A percentile compares a stretch with the other conserved stretches of the same genome.
Conservation (phyloP, 35 echinoderm and acorn worm genomes). For the Apostichopus parvimensis region DNA sequence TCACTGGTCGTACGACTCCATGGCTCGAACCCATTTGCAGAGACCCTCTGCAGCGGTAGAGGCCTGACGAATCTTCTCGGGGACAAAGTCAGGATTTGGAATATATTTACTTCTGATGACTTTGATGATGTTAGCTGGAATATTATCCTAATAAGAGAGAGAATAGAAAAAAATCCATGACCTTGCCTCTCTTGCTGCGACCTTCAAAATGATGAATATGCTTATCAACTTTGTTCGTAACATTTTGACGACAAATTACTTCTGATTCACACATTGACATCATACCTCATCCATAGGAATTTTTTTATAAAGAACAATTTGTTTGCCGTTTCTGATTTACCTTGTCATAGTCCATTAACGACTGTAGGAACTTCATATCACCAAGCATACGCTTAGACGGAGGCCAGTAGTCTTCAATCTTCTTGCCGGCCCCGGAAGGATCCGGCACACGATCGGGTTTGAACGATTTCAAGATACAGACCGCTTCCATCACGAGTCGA, state of each 20-base stretch:
- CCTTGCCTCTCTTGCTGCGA: too few species aligned
- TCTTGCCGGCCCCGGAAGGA: conserved; percentile 87
- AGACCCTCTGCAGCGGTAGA: conserved; percentile 95
- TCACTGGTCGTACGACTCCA: conserved; percentile 98
- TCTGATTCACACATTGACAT: too few species aligned
- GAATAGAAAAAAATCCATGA: too few species aligned
- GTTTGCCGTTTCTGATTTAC: not conserved
- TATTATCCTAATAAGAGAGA: conserved; percentile 77
- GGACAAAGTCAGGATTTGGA: conserved; percentile 97
- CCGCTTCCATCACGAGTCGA: conserved; percentile 82
- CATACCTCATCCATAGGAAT: too few species aligned
- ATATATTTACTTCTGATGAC: conserved; percentile 86
- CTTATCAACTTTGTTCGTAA: too few species aligned
- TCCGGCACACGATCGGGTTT: conserved; percentile 94
- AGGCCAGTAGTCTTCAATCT: conserved; percentile 96
- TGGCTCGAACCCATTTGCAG: conserved; percentile 92
- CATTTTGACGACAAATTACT: too few species aligned
- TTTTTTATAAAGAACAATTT: not conserved
- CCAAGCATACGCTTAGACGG: conserved; percentile 87
- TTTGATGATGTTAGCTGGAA: conserved; percentile 88
- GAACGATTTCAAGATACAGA: conserved; percentile 87
- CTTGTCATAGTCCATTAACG: conserved; percentile 92
- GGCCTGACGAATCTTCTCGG: conserved; percentile 90
- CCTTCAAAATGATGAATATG: too few species aligned
- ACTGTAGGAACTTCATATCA: conserved; percentile 97